These are phyloP conservation scores for Phocides pigmalion DNA, from an alignment of 1,140 invertebrate genomes.

Conservation along the genomic window DNA sequence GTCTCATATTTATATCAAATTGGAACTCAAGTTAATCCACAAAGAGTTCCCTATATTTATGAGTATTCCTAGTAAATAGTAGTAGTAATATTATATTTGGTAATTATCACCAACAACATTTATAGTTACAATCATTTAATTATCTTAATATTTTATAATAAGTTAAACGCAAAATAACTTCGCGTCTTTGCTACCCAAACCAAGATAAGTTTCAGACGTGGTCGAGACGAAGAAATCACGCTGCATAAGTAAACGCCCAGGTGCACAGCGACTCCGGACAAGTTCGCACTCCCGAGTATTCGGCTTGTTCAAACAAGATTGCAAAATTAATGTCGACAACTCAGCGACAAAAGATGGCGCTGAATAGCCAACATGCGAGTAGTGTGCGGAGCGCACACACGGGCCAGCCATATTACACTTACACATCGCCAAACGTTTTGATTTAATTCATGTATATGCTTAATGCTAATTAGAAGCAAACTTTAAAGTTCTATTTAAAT, in stretches of 20 bases:
- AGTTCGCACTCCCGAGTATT: conserved; percentile 3
- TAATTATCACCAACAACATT: too few relatives aligned
- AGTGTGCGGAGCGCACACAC: too few relatives aligned
- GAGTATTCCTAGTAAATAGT: too few relatives aligned
- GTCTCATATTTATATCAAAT: too few relatives aligned
- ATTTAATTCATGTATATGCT: too few relatives aligned
- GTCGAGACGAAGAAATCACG: not conserved
- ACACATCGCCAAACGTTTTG: not conserved
- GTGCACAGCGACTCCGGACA: not conserved
- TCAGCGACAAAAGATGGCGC: not conserved
- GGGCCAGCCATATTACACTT: not conserved
- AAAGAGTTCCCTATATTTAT: too few relatives aligned
- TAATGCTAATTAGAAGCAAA: too few relatives aligned
- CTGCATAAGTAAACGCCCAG: not conserved
- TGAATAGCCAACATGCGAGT: not conserved
- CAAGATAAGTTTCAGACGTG: not conserved
- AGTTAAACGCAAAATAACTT: not conserved
- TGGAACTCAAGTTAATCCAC: too few relatives aligned
- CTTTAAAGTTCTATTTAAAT: too few relatives aligned
- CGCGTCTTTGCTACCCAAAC: not conserved
- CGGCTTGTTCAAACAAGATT: conserved; percentile 5
- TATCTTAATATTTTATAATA: too few relatives aligned
- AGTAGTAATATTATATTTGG: too few relatives aligned
- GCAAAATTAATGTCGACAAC: conserved; percentile 5
- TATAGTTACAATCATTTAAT: too few relatives aligned